Evolutionary conservation across 2,888 invertebrate genomes (phyloP).

Genomic region (Parnassius orleans): DNA sequence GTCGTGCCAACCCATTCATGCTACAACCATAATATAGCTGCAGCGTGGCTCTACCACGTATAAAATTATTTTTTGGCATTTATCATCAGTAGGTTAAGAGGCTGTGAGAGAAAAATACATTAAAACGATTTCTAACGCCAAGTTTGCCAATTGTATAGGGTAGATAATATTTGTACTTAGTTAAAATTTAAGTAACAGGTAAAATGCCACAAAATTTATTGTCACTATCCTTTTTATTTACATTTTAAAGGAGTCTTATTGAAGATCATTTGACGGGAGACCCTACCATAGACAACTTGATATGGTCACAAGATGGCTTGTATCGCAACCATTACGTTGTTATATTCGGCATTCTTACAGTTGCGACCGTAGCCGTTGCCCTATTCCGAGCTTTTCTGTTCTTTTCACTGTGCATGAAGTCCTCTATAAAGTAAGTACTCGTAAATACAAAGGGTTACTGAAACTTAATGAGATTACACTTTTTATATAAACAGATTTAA

Average conservation of each 20-base stretch:
- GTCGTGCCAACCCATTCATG: no score
- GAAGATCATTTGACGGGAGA: constrained; percentile 71
- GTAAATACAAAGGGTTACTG: background rate
- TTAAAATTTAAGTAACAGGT: no score
- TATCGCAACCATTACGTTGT: constrained; percentile 54
- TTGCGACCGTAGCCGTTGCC: constrained; percentile 80
- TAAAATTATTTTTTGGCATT: no score
- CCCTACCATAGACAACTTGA: constrained; percentile 53
- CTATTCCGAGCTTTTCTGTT: constrained; percentile 83
- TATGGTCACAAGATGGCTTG: constrained; percentile 63
- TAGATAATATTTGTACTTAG: no score
- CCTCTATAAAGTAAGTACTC: constrained; percentile 79
- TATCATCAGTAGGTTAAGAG: no score
- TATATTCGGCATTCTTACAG: constrained; percentile 81
- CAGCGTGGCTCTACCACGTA: no score
- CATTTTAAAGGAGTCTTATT: constrained; percentile 54
- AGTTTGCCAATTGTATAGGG: no score
- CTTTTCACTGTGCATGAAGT: constrained; percentile 83
- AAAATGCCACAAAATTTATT: no score
- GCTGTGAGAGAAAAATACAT: no score
- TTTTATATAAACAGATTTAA: no score
- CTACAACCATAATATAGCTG: no score
- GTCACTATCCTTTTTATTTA: background rate
- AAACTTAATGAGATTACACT: background rate
- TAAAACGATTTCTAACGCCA: no score